Conservation (phyloP, 30 jellyfish, hydroid and myxozoan species). For the Hydractinia symbiolongicarpus region DNA sequence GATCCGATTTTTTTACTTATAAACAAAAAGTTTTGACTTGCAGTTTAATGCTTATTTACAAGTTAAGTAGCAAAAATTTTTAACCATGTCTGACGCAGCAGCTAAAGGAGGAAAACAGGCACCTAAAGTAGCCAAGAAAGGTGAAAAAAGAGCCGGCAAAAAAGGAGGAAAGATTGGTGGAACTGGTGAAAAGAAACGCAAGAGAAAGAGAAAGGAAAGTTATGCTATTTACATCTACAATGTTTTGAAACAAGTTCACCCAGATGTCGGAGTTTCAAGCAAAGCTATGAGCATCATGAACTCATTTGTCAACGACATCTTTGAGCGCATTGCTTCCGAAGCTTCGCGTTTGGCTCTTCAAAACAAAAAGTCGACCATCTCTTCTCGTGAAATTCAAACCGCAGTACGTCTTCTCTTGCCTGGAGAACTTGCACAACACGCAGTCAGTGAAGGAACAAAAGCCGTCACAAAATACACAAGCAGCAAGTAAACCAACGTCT, state of each 20-base stretch:
- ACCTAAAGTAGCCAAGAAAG: neutral
- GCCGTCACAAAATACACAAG: conserved; percentile 97
- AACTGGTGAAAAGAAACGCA: neutral
- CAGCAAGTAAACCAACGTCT: conserved; percentile 35
- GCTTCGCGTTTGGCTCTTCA: conserved; percentile 86
- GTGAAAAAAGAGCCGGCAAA: neutral
- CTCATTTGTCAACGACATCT: conserved; percentile 88
- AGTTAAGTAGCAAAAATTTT: no score
- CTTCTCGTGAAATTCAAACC: conserved; percentile 91
- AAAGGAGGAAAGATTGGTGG: conserved; percentile 11
- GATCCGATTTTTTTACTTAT: no score
- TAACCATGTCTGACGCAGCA: no score
- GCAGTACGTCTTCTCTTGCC: conserved; percentile 90
- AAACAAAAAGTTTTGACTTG: no score
- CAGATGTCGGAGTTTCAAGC: conserved; percentile 88
- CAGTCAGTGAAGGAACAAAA: conserved; percentile 94
- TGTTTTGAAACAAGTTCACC: conserved; percentile 95
- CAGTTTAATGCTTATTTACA: no score
- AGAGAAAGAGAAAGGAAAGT: conserved; percentile 67
- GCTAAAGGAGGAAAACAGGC: neutral
- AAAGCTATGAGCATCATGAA: conserved; percentile 98
- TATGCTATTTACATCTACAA: conserved; percentile 80
- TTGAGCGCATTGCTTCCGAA: conserved; percentile 97
- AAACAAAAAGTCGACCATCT: conserved; percentile 75
- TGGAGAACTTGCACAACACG: conserved; percentile 93